Evolutionary conservation across 64 coral and sea anemone genomes (phyloP).

Genomic region (Orbicella faveolata): DNA sequence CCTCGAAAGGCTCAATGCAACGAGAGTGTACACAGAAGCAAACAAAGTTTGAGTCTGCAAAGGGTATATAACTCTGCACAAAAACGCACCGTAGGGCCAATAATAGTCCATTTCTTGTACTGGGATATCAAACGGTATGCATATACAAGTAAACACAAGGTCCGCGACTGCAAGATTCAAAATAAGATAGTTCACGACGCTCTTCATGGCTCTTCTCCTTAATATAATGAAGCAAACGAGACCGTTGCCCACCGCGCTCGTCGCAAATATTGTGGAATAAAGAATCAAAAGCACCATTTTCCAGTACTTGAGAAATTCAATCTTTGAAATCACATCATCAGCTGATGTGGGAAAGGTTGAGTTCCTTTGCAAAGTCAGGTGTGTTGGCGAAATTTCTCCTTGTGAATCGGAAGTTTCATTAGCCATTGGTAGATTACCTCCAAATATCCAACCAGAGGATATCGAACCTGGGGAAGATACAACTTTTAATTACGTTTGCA

Average conservation of each 20-base stretch:
- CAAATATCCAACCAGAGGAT: too few species aligned
- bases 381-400: not conserved
- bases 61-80: constrained; percentile 62
- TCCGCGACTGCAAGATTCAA: constrained; percentile 67
- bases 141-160: constrained; percentile 57
- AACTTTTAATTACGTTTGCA: too few species aligned
- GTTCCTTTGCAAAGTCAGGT: not conserved
- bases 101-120: constrained; percentile 49
- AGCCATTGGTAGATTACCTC: not conserved
- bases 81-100: constrained; percentile 71
- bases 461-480: too few species aligned
- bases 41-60: constrained; percentile 59
- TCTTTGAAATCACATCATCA: not conserved
- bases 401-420: not conserved
- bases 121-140: constrained; percentile 69
- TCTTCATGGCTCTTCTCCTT: constrained; percentile 62
- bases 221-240: constrained; percentile 61
- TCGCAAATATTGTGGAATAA: constrained; percentile 49
- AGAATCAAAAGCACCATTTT: constrained; percentile 4
- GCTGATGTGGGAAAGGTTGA: not conserved
- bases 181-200: constrained; percentile 71
- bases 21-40: constrained; percentile 60
- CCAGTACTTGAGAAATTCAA: not conserved
- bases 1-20: constrained; percentile 58
- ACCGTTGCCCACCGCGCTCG: constrained; percentile 54